Evolutionary conservation across 2,113 vertebrate genomes (phyloP).

Genomic region (Ceyx melanurus): DNA sequence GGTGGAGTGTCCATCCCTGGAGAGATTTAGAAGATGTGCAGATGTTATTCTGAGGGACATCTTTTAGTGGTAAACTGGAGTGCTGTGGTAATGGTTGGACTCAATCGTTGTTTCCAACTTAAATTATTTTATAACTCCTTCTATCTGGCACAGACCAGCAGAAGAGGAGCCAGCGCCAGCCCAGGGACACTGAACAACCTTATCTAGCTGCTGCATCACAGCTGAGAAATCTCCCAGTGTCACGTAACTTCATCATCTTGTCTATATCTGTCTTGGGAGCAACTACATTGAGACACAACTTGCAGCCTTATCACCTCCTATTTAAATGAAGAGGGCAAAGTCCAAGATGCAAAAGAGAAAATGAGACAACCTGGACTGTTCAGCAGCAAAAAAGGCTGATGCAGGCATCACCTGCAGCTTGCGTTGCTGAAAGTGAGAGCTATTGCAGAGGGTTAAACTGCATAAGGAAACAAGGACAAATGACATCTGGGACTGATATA

Average conservation of each 20-base stretch:
- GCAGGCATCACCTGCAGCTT: not conserved
- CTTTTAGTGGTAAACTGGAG: not conserved
- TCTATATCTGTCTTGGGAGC: not conserved
- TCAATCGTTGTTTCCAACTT: not conserved
- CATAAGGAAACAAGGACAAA: not conserved
- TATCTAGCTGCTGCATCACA: fast-evolving
- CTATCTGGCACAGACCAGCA: fast-evolving
- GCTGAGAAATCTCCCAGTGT: not conserved
- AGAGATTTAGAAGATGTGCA: not conserved
- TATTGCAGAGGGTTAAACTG: not conserved
- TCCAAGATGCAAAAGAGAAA: not conserved
- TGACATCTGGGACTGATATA: not conserved
- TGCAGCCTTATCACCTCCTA: not conserved
- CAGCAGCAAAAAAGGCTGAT: not conserved
- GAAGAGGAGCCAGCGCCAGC: not conserved
- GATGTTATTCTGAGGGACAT: not conserved
- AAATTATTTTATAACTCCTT: not conserved
- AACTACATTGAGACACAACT: not conserved
- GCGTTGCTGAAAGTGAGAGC: not conserved
- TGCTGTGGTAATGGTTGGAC: not conserved
- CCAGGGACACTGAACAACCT: fast-evolving
- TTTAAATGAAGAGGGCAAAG: not conserved
- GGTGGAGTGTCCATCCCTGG: not conserved
- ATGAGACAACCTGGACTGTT: not conserved
- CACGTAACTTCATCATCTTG: fast-evolving